Evolutionary conservation across 1,140 invertebrate species (phyloP).

Genomic region (Caerostris extrusa): DNA sequence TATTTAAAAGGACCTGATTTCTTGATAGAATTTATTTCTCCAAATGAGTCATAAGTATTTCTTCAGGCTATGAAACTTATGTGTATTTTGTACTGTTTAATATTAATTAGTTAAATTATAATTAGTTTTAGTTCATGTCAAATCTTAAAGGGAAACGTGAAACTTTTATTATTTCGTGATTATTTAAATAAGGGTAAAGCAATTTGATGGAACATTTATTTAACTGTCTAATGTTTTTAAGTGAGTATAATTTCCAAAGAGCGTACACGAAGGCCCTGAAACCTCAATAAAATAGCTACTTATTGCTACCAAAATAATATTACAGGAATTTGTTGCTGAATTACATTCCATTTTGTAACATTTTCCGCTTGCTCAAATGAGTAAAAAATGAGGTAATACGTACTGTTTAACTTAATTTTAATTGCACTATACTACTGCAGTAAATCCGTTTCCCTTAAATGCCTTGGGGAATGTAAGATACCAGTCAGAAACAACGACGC

Average conservation of each 20-base stretch:
- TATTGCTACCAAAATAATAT: not conserved
- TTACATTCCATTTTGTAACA: not conserved
- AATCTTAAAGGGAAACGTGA: conserved; percentile 12
- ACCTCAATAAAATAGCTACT: not conserved
- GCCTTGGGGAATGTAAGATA: not conserved
- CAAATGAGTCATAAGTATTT: not conserved
- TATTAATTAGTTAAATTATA: not conserved
- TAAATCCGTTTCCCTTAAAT: not conserved
- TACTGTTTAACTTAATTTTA: not conserved
- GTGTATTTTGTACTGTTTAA: not conserved
- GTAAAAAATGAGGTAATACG: not conserved
- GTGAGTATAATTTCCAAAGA: not conserved
- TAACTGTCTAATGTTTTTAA: not conserved
- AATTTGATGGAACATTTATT: not conserved
- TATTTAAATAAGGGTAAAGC: not conserved
- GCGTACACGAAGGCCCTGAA: not conserved
- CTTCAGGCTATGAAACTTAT: not conserved
- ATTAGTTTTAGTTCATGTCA: not conserved
- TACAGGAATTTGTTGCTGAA: not conserved
- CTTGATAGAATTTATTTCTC: not conserved
- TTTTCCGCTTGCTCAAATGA: not conserved
- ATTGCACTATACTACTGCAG: not conserved
- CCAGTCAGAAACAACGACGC: not conserved
- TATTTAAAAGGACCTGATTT: not conserved
- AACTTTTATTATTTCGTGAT: not conserved